Conservation (phyloP, 2,888 invertebrate species). For the Xestoiulus laeticollis region DNA sequence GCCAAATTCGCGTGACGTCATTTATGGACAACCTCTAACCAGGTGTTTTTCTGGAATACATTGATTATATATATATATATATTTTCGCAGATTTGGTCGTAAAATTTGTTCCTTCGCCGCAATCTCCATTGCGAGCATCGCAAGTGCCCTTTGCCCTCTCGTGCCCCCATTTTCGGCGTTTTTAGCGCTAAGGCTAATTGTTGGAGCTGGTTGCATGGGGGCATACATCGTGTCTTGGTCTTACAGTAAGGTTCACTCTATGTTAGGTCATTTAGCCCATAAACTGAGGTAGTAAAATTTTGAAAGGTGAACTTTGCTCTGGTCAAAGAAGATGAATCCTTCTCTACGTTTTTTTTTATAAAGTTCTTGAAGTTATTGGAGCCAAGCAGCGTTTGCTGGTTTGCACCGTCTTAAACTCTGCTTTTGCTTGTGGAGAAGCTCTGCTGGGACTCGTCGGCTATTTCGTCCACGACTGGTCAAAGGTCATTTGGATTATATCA, state of each 20-base stretch:
- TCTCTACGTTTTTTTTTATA: background rate
- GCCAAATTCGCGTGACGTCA: too few relatives aligned
- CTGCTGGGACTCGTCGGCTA: constrained; percentile 73
- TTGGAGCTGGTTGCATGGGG: constrained; percentile 13
- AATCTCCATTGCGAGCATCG: background rate
- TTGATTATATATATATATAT: too few relatives aligned
- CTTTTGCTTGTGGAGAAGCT: constrained; percentile 76
- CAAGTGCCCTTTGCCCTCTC: constrained; percentile 69
- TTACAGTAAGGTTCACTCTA: background rate
- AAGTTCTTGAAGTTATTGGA: constrained; percentile 72
- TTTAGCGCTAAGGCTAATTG: constrained; percentile 67
- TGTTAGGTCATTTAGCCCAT: too few relatives aligned
- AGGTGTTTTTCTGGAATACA: too few relatives aligned
- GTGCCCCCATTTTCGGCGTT: constrained; percentile 69
- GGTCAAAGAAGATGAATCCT: too few relatives aligned
- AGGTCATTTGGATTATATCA: constrained; percentile 74
- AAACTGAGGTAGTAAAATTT: too few relatives aligned
- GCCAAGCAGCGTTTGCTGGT: constrained; percentile 70
- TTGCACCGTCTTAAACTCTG: constrained; percentile 75
- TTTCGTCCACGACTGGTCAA: constrained; percentile 74
- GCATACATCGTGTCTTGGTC: constrained; percentile 32
- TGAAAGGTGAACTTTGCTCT: too few relatives aligned
- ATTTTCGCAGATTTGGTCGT: constrained; percentile 36
- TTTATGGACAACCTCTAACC: too few relatives aligned
- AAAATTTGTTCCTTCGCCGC: background rate